phyloP scores from a whole-genome alignment of 2,113 vertebrate genomes.

The Corythaixoides concolor region DNA sequence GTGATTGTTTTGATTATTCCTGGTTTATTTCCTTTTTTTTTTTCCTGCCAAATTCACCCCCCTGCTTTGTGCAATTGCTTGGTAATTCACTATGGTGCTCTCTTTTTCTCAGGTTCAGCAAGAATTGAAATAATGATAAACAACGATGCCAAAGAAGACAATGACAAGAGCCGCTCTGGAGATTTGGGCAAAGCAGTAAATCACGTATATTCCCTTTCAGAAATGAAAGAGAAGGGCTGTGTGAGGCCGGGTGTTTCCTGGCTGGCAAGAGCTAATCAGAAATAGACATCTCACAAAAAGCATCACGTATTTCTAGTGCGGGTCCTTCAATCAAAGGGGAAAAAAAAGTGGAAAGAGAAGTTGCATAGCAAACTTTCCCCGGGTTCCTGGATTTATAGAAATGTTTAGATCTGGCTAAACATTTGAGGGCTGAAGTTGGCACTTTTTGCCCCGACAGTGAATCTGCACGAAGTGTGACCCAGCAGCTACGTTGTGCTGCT shows the following conservation, averaged over 20 bases:
- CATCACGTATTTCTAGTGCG: not conserved
- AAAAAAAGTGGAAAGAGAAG: not conserved
- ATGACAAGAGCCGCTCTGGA: not conserved
- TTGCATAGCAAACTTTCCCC: not conserved
- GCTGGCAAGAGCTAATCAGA: not conserved
- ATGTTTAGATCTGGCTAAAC: not conserved
- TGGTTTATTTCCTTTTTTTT: not conserved
- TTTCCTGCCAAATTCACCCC: not conserved
- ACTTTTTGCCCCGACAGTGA: not conserved
- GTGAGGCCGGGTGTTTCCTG: not conserved
- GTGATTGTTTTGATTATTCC: not conserved
- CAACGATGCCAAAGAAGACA: not conserved
- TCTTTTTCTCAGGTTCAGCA: not conserved
- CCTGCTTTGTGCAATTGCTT: not conserved
- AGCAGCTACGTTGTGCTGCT: fast-evolving
- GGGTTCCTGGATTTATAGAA: not conserved
- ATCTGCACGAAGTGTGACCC: fast-evolving
- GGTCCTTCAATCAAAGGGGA: not conserved
- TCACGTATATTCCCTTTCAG: not conserved
- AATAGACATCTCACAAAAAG: not conserved
- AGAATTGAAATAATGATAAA: not conserved
- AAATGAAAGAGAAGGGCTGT: not conserved
- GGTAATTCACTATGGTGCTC: not conserved
- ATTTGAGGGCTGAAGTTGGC: not conserved
- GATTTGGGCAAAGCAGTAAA: not conserved